A percentile compares a stretch with the other conserved stretches of the same genome.
phyloP scores from a whole-genome alignment of 2,113 vertebrate genomes.

The Hippoglossus stenolepis region DNA sequence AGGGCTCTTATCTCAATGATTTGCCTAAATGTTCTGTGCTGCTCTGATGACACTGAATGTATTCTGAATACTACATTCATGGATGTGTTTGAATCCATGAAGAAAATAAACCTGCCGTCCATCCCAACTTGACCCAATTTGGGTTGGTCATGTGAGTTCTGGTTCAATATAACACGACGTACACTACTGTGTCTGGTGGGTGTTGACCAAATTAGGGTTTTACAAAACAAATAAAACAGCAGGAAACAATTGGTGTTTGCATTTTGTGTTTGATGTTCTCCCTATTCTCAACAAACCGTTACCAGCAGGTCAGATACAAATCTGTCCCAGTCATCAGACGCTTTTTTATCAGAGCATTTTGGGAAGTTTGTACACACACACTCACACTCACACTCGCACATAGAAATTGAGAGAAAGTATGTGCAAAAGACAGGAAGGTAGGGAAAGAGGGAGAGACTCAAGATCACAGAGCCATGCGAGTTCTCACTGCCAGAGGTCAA shows the following conservation, averaged over 20 bases:
- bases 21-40: not conserved
- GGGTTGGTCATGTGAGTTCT: slow-evolving; percentile 41
- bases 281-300: too few species aligned
- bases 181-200: not conserved
- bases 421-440: slow-evolving; percentile 8
- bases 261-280: not conserved
- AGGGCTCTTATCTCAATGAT: slow-evolving; percentile 48
- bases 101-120: slow-evolving; percentile 11
- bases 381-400: not conserved
- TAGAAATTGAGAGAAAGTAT: slow-evolving; percentile 4
- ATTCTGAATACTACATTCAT: slow-evolving; percentile 61
- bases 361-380: too few species aligned
- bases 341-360: too few species aligned
- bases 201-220: slow-evolving; percentile 32
- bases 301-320: too few species aligned
- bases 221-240: slow-evolving; percentile 7
- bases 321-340: too few species aligned
- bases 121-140: slow-evolving; percentile 59
- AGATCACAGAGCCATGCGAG: slow-evolving; percentile 59
- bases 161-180: not conserved
- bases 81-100: not conserved
- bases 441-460: not conserved
- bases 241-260: not conserved
- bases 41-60: slow-evolving; percentile 45
- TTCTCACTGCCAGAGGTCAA: slow-evolving; percentile 69